Conservation (phyloP, 2,113 vertebrate genomes). For the Propithecus coquereli region DNA sequence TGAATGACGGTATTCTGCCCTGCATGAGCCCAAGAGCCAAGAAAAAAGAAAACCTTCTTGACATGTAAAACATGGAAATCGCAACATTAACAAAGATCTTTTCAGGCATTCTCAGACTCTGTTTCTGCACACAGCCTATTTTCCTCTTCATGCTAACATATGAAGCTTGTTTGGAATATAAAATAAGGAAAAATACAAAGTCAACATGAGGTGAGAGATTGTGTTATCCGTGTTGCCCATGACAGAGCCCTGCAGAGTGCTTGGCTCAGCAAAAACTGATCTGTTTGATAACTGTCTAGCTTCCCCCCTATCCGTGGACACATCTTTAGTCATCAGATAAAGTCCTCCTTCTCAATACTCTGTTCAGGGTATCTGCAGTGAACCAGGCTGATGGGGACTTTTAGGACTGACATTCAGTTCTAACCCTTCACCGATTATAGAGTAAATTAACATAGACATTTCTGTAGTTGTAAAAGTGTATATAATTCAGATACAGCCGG, state of each 20-base stretch:
- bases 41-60: not conserved
- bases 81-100: not conserved
- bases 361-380: not conserved
- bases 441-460: not conserved
- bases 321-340: not conserved
- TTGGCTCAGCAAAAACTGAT: not conserved
- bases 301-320: not conserved
- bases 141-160: not conserved
- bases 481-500: not conserved
- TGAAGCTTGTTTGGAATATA: not conserved
- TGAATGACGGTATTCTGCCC: not conserved
- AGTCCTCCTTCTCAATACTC: not conserved
- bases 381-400: not conserved
- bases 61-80: not conserved
- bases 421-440: not conserved
- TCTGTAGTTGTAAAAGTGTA: not conserved
- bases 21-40: not conserved
- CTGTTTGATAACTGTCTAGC: not conserved
- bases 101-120: not conserved
- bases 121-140: not conserved
- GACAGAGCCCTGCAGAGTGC: not conserved
- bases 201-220: not conserved
- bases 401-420: not conserved
- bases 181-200: not conserved
- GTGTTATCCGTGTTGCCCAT: not conserved